phyloP scores from a whole-genome alignment of 2,888 invertebrate species.

The Masnerella sp. region DNA sequence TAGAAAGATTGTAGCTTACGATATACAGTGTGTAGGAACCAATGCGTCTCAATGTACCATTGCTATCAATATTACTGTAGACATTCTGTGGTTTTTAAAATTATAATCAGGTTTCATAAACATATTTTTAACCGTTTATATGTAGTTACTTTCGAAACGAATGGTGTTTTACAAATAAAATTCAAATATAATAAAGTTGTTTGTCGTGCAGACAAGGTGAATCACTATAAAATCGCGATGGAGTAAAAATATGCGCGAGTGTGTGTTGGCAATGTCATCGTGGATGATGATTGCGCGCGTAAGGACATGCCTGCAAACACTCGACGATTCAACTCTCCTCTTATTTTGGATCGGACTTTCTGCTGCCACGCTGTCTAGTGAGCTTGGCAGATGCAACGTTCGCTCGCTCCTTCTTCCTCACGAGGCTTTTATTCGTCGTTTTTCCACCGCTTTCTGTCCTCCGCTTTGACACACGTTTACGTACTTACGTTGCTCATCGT shows the following conservation, averaged over 20 bases:
- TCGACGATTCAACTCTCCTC: conserved; percentile 63
- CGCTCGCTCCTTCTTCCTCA: conserved; percentile 32
- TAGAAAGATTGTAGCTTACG: too few relatives aligned
- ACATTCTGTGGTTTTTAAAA: too few relatives aligned
- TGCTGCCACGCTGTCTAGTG: conserved; percentile 75
- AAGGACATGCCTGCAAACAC: conserved; percentile 59
- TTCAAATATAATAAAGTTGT: too few relatives aligned
- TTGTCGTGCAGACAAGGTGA: too few relatives aligned
- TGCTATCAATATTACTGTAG: too few relatives aligned
- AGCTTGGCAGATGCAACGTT: conserved; percentile 54
- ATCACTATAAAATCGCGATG: conserved; percentile 17
- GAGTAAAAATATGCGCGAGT: conserved; percentile 39
- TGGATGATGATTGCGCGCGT: conserved; percentile 47
- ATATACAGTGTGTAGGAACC: too few relatives aligned
- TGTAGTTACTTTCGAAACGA: too few relatives aligned
- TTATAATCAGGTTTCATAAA: too few relatives aligned
- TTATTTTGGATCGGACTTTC: conserved; percentile 64
- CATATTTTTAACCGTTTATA: too few relatives aligned
- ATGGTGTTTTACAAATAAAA: too few relatives aligned
- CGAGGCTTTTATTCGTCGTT: conserved; percentile 33
- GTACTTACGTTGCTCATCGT: conserved; percentile 38
- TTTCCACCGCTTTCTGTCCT: conserved; percentile 25
- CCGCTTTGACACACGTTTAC: conserved; percentile 36
- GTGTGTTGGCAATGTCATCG: conserved; percentile 48
- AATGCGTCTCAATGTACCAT: too few relatives aligned